phyloP scores from a whole-genome alignment of 30 jellyfish, hydroid and myxozoan species.

The Chironex yamaguchii region DNA sequence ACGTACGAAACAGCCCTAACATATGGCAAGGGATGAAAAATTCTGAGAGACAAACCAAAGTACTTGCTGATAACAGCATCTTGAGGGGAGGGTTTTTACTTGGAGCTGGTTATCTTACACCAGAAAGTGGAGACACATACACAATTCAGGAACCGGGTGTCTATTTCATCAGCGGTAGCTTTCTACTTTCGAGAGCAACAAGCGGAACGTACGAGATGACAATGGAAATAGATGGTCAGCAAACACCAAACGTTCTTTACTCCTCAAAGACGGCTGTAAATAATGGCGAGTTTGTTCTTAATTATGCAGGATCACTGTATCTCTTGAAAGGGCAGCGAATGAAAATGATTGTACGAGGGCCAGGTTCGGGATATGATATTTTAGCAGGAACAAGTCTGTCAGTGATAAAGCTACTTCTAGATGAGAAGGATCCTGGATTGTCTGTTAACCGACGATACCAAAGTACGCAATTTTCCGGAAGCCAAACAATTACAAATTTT shows the following conservation, averaged over 20 bases:
- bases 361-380: constrained; percentile 39
- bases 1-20: constrained; percentile 37
- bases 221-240: constrained; percentile 70
- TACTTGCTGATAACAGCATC: constrained; percentile 14
- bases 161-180: constrained; percentile 68
- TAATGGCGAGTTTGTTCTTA: constrained; percentile 41
- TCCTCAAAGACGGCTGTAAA: constrained; percentile 63
- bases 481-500: constrained; percentile 42
- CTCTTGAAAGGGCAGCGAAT: constrained; percentile 79
- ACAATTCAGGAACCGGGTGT: constrained; percentile 85
- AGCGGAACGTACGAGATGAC: constrained; percentile 74
- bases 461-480: constrained; percentile 20
- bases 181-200: constrained; percentile 52
- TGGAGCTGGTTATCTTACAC: constrained; percentile 1
- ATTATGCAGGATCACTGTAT: constrained; percentile 83
- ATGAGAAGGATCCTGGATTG: constrained; percentile 84
- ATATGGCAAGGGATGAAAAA: constrained; percentile 4
- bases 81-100: constrained; percentile 47
- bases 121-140: constrained; percentile 14
- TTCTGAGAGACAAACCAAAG: constrained; percentile 34
- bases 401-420: constrained; percentile 82
- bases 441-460: constrained; percentile 66
- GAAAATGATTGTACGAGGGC: constrained; percentile 55
- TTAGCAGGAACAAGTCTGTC: constrained; percentile 72
- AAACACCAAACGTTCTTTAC: constrained; percentile 58